Conservation (phyloP, 2,888 invertebrate species). For the Eulithis prunata region DNA sequence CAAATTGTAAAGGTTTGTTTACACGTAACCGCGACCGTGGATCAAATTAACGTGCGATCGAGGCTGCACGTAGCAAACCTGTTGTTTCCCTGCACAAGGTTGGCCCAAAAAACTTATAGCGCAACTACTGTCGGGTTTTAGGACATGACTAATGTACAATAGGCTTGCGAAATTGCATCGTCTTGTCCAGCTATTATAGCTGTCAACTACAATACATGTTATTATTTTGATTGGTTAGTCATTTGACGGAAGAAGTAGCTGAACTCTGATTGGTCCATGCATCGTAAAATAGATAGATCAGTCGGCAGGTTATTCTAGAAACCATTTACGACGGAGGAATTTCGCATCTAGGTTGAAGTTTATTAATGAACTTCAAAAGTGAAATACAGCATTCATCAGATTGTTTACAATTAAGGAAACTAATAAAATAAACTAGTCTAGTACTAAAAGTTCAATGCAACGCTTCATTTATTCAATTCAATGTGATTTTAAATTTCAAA, state of each 20-base stretch:
- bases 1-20: slow-evolving; percentile 60
- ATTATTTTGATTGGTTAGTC: slow-evolving; percentile 15
- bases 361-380: slow-evolving; percentile 23
- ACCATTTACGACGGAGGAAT: slow-evolving; percentile 25
- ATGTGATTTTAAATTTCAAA: background rate
- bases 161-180: slow-evolving; percentile 62
- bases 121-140: slow-evolving; percentile 63
- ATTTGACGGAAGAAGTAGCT: slow-evolving; percentile 15
- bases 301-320: slow-evolving; percentile 27
- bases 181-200: slow-evolving; percentile 36
- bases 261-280: slow-evolving; percentile 14
- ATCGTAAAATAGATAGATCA: slow-evolving; percentile 36
- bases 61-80: slow-evolving; percentile 75
- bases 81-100: slow-evolving; percentile 64
- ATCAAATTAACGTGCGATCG: slow-evolving; percentile 67
- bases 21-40: slow-evolving; percentile 67
- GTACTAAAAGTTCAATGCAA: background rate
- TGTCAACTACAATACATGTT: background rate
- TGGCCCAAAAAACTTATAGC: slow-evolving; percentile 69
- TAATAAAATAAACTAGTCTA: background rate
- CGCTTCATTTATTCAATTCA: background rate
- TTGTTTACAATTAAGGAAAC: background rate
- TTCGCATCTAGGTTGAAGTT: slow-evolving; percentile 26
- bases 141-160: slow-evolving; percentile 79
- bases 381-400: slow-evolving; percentile 9